phyloP scores from a whole-genome alignment of 2,888 invertebrate genomes.

The Horisme vitalbata region DNA sequence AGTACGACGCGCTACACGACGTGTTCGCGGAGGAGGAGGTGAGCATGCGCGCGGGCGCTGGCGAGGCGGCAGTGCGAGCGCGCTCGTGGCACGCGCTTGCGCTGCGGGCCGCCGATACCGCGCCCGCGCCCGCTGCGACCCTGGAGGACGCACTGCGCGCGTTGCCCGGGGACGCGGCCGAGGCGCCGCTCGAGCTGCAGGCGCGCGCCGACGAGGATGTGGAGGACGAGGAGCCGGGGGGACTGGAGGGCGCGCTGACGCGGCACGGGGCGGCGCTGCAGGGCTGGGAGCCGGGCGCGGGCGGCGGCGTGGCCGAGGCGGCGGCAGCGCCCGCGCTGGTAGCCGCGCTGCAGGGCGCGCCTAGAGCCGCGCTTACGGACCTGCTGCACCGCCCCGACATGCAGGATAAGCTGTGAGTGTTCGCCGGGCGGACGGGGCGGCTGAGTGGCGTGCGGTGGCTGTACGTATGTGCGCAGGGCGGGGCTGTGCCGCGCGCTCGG shows the following conservation, averaged over 20 bases:
- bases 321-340: constrained; percentile 35
- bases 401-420: constrained; percentile 8
- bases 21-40: constrained; percentile 59
- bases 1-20: constrained; percentile 35
- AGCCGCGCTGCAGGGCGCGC: constrained; percentile 37
- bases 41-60: constrained; percentile 25
- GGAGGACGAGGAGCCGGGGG: constrained; percentile 1
- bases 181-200: constrained; percentile 4
- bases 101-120: constrained; percentile 19
- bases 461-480: constrained; percentile 1
- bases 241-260: constrained; percentile 19
- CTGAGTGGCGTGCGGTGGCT: constrained; percentile 42
- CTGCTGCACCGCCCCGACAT: constrained; percentile 16
- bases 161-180: constrained; percentile 14
- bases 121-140: constrained; percentile 14
- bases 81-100: constrained; percentile 46
- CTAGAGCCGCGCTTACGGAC: constrained; percentile 20
- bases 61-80: constrained; percentile 39
- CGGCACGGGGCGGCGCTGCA: constrained; percentile 25
- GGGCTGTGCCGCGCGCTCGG: constrained; percentile 49
- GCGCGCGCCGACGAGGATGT: constrained; percentile 13
- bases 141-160: too few species aligned
- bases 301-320: constrained; percentile 26
- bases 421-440: not conserved
- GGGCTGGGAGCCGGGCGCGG: constrained; percentile 28